Evolutionary conservation across 1,140 invertebrate genomes (phyloP), one percentile per base, ranked within the genome.

Genomic region (Drosophila repletoides): DNA sequence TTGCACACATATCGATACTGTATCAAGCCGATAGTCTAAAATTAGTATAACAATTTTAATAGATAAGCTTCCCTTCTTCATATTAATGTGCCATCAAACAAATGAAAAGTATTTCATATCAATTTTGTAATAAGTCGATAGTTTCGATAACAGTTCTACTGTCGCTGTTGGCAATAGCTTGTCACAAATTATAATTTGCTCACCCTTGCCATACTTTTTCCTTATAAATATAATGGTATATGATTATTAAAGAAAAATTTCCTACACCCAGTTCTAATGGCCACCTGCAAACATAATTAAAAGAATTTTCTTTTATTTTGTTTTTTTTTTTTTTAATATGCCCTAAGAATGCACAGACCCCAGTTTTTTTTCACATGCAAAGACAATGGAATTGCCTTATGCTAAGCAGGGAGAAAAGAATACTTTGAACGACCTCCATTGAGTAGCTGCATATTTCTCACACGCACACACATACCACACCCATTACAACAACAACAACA

Each of bases 381-480:
- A 68, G 49, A 68, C 65, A 68, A 68, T 68, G 59, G 59, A 68
- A 68, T 63, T 63, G 49, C 9, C 33, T 63, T 68, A 64, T 68
- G 65, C 41, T 68, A 55, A 63, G 41, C 41, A 64, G 59, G 10
- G 15, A 63, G 48, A 53, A 66, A 17, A 22, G 34, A 51, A 24
- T n/a, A n/a, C n/a, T n/a, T n/a, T 41, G 36, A 66, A 55, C 49
- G 59, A 64, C 38, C 56, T 67, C 46, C 58, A 67, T 61, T 38
- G 58, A 46, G 38, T 45, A 38, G 41, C 65, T 63, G 59, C 65
- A 63, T 40, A 55, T 68, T 68, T 68, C 49, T 46, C 56, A 52
- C 41, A 64, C 33, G 21, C 49, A 55, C 14, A 24, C 56, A 59
- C 15, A 28, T 36, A 12, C 49, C 56, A 59, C 15, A 28, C 48